phyloP scores from a whole-genome alignment of 2,113 vertebrate species.

The Opisthocomus hoazin region DNA sequence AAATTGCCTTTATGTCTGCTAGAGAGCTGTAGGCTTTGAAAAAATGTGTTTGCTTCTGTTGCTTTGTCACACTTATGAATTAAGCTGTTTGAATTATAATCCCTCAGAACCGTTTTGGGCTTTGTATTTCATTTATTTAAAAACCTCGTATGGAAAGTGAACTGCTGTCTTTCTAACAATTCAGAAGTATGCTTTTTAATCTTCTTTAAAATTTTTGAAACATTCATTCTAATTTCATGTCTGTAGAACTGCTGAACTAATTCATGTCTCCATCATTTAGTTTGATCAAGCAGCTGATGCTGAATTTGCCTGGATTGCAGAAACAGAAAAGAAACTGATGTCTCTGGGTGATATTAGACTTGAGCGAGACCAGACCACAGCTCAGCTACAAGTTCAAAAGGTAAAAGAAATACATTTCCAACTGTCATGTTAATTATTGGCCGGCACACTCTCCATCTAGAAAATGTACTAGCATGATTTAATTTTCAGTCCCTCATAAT shows the following conservation, averaged over 20 bases:
- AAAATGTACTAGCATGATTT: conserved; percentile 13
- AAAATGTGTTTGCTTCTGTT: not conserved
- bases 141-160: not conserved
- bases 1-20: not conserved
- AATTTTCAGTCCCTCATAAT: conserved; percentile 27
- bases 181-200: not conserved
- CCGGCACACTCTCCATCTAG: not conserved
- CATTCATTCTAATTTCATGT: not conserved
- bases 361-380: conserved; percentile 89
- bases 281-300: conserved; percentile 90
- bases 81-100: not conserved
- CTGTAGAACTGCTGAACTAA: conserved; percentile 15
- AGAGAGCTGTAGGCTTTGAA: not conserved
- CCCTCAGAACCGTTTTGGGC: not conserved
- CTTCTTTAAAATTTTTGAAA: not conserved
- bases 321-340: conserved; percentile 86
- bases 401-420: conserved; percentile 73
- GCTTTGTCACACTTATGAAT: not conserved
- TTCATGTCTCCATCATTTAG: conserved; percentile 72
- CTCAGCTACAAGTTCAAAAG: conserved; percentile 97
- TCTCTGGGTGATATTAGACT: conserved; percentile 89
- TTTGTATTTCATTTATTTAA: not conserved
- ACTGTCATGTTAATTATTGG: conserved; percentile 47
- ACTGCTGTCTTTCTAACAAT: not conserved
- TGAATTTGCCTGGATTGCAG: conserved; percentile 88